Evolutionary conservation across 2,113 vertebrate species (phyloP), one percentile per base, ranked within the genome.

Genomic region (Corythoichthys intestinalis): DNA sequence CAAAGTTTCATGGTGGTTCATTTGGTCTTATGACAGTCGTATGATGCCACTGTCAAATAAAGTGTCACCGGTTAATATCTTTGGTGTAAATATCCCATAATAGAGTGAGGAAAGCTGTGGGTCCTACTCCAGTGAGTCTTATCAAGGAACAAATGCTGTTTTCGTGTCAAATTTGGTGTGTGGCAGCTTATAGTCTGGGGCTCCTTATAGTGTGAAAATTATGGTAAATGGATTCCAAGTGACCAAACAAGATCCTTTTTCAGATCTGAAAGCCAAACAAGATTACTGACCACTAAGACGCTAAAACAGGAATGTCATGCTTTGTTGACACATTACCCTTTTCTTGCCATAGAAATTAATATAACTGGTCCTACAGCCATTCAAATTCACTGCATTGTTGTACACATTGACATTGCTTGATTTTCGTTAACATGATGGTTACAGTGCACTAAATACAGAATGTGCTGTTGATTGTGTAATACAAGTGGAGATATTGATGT

Each of bases 261-360:
- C 53, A 44, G 8, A 63, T 49, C 69, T 14, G 49, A 52, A 46
- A 63, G 44, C 38, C 44, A 54, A 50, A 65, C 44, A 56, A 39
- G 34, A 49, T 12, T 5, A 11, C 9, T 13, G 6, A 13, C 17
- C 10, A 68, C 5, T 41, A 15, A 60, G 13, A 54, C 7, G 7
- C 14, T n/a, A 44, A 41, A 38, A 48, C 17, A 41, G 8, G 20
- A 59, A 72, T 53, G 41, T 59, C 35, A 47, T 37, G 35, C 3
- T 49, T 50, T 44, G 8, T 6, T 54, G 52, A 20, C 52, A 17
- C 0, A 54, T n/a, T 54, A 13, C 0, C 13, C 12, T 34, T 1
- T 34, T 28, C 20, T 56, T 56, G 28, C 28, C 10, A 56, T 34
- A 28, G 20, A 28, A 56, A 56, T 34, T 3, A 56, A 4, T 56